A percentile compares a stretch with the other conserved stretches of the same genome.
Evolutionary conservation across 2,888 invertebrate species (phyloP).

Genomic region (Trypoxylon attenuatum): DNA sequence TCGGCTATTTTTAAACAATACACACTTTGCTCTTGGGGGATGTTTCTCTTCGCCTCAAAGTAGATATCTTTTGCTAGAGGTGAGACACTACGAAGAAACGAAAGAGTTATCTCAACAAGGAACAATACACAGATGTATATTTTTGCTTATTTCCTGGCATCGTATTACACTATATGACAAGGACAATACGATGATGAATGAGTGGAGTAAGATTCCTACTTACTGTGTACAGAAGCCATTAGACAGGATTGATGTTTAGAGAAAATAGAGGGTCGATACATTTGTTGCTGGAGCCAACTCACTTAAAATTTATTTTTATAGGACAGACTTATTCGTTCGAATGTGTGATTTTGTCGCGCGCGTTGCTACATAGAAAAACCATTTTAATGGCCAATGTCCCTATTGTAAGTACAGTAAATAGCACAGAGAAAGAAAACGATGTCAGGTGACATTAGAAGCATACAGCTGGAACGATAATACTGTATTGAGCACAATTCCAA

Average conservation of each 20-base stretch:
- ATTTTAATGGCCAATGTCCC: slow-evolving; percentile 46
- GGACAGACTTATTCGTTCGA: slow-evolving; percentile 52
- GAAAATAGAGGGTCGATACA: slow-evolving; percentile 51
- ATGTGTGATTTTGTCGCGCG: slow-evolving; percentile 35
- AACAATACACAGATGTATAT: slow-evolving; percentile 46
- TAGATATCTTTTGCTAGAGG: background rate
- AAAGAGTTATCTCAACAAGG: slow-evolving; percentile 6
- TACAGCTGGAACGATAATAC: slow-evolving; percentile 32
- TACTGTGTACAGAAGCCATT: slow-evolving; percentile 61
- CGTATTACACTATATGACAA: slow-evolving; percentile 53
- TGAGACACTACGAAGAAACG: background rate
- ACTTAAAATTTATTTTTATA: slow-evolving; percentile 67
- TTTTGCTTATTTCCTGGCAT: slow-evolving; percentile 49
- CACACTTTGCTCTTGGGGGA: background rate
- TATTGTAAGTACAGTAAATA: slow-evolving; percentile 15
- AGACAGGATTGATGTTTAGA: slow-evolving; percentile 59
- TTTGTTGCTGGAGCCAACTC: slow-evolving; percentile 61
- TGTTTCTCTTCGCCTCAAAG: background rate
- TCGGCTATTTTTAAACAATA: too few relatives aligned
- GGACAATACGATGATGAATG: slow-evolving; percentile 56
- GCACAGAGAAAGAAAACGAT: slow-evolving; percentile 14
- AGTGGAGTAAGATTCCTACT: slow-evolving; percentile 53
- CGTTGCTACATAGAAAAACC: slow-evolving; percentile 31
- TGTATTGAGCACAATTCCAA: slow-evolving; percentile 27
- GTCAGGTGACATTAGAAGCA: slow-evolving; percentile 8